phyloP scores from a whole-genome alignment of 1,140 invertebrate genomes.

The Brachionus koreanus region DNA sequence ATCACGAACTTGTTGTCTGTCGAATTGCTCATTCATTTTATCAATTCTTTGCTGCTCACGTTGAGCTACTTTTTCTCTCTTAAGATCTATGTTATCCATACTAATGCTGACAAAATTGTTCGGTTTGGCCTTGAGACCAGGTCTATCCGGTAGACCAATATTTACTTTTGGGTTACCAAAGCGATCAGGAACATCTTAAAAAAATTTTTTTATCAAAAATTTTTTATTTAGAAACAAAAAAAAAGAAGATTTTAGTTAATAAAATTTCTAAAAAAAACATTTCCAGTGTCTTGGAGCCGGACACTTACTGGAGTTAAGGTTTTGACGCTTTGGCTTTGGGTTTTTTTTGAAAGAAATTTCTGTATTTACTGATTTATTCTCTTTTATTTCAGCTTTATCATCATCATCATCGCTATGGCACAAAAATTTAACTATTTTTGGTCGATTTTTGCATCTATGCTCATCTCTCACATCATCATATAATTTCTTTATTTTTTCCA shows the following conservation, averaged over 20 bases:
- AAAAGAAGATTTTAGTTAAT: too few species aligned
- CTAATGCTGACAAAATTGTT: not conserved
- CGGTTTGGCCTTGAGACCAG: not conserved
- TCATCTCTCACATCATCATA: not conserved
- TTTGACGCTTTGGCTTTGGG: not conserved
- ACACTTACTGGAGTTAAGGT: not conserved
- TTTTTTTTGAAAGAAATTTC: not conserved
- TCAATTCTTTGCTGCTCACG: not conserved
- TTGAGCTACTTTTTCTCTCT: not conserved
- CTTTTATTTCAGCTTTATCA: not conserved
- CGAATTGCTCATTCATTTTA: conserved; percentile 7
- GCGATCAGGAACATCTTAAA: conserved; percentile 19
- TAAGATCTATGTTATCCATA: not conserved
- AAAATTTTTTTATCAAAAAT: not conserved
- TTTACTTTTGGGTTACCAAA: conserved; percentile 42
- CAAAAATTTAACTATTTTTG: not conserved
- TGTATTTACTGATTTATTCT: not conserved
- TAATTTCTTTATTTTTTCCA: not conserved
- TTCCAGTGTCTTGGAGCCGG: not conserved
- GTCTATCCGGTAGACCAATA: conserved; percentile 8
- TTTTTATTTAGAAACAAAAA: not conserved
- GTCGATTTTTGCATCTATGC: not conserved
- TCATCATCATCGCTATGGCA: not conserved
- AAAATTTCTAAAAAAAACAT: not conserved
- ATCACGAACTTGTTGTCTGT: not conserved